These are phyloP conservation scores for Tor tambroides DNA, from an alignment of 2,113 vertebrate species.

Conservation along the genomic window DNA sequence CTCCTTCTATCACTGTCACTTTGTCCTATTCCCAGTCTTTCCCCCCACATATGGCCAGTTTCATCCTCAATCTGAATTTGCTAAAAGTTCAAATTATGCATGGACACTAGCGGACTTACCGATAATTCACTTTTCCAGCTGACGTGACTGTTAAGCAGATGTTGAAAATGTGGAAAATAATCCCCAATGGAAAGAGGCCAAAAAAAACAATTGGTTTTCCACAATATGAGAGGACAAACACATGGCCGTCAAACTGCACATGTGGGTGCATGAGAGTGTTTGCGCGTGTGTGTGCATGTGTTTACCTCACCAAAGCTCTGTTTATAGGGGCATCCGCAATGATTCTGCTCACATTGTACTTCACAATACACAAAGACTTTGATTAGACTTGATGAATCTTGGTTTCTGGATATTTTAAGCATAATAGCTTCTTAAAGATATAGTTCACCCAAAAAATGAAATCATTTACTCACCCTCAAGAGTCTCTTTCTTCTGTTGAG, in stretches of 20 bases:
- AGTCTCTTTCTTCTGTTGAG: background rate
- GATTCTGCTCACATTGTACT: constrained; percentile 8
- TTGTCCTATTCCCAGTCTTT: background rate
- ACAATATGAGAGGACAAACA: constrained; percentile 57
- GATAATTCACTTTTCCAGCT: constrained; percentile 65
- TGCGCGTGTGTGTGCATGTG: constrained; percentile 25
- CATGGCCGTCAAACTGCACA: constrained; percentile 52
- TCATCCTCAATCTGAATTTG: constrained; percentile 18
- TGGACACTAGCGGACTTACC: constrained; percentile 62
- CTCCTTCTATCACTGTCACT: background rate
- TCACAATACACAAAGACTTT: constrained; percentile 11
- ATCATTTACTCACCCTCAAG: background rate
- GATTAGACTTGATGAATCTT: background rate
- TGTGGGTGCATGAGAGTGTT: constrained; percentile 50
- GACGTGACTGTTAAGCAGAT: constrained; percentile 71
- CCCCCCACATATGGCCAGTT: background rate
- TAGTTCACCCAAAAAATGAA: background rate
- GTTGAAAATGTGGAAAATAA: constrained; percentile 66
- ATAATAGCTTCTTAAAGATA: background rate
- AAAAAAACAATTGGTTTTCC: constrained; percentile 65
- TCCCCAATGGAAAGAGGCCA: constrained; percentile 59
- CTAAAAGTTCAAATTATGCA: constrained; percentile 57
- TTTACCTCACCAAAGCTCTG: constrained; percentile 44
- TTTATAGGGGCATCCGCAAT: constrained; percentile 31
- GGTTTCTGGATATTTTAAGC: background rate